phyloP scores from a whole-genome alignment of 2,888 invertebrate genomes.

The Tetragonula carbonaria region DNA sequence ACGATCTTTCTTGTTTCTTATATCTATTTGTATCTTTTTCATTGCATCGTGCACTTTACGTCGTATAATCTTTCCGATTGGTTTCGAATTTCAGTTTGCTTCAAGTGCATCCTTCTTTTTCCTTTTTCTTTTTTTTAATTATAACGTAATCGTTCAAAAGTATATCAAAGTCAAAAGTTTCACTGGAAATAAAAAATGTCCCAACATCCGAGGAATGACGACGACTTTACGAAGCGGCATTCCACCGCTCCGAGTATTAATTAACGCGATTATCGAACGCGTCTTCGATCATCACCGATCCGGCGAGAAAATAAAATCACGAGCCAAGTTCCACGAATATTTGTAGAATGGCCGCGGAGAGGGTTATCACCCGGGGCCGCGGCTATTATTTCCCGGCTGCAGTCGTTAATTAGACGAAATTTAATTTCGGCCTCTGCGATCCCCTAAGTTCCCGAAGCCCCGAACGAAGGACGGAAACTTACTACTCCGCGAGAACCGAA shows the following conservation, averaged over 20 bases:
- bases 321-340: slow-evolving; percentile 19
- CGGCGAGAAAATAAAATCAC: slow-evolving; percentile 22
- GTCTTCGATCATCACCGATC: background rate
- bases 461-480: slow-evolving; percentile 59
- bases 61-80: too few relatives aligned
- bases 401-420: slow-evolving; percentile 72
- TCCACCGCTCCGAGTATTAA: background rate
- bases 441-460: slow-evolving; percentile 46
- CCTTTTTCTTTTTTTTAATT: too few relatives aligned
- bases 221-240: background rate
- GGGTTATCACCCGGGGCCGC: slow-evolving; percentile 7
- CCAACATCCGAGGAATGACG: background rate
- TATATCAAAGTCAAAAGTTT: background rate
- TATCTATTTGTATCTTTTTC: too few relatives aligned
- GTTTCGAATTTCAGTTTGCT: too few relatives aligned
- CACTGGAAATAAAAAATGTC: background rate
- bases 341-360: slow-evolving; percentile 11
- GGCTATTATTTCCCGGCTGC: background rate
- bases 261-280: background rate
- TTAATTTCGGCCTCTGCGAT: slow-evolving; percentile 68
- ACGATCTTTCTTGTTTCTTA: too few relatives aligned
- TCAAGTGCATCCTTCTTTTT: too few relatives aligned
- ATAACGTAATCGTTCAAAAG: background rate
- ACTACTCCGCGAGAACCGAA: slow-evolving; percentile 28
- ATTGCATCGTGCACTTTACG: too few relatives aligned